Evolutionary conservation across 1,140 invertebrate species (phyloP).

Genomic region (Myzus persicae): DNA sequence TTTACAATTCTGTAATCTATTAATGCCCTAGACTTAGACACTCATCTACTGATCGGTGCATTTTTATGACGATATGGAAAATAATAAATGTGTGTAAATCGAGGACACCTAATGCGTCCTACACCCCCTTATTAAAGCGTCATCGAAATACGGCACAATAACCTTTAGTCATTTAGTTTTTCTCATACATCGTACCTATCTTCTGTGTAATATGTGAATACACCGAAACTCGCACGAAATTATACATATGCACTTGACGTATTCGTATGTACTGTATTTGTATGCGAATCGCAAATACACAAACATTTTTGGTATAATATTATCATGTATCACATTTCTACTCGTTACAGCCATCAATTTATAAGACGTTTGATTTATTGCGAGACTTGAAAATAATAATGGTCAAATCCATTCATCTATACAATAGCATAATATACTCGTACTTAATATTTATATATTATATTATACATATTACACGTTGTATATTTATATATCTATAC

Average conservation of each 20-base stretch:
- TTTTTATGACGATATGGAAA: not conserved
- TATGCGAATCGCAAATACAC: not conserved
- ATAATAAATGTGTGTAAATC: not conserved
- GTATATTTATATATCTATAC: too few species aligned
- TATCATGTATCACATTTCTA: not conserved
- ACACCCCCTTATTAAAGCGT: not conserved
- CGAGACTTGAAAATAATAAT: not conserved
- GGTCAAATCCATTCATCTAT: not conserved
- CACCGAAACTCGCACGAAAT: not conserved
- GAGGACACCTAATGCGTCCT: accelerated
- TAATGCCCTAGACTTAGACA: not conserved
- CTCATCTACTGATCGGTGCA: too few species aligned
- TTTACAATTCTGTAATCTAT: too few species aligned
- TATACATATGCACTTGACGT: not conserved
- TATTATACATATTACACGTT: too few species aligned
- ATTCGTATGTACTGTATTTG: not conserved
- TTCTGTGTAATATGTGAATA: not conserved
- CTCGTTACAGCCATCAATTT: not conserved
- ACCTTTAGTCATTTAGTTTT: not conserved
- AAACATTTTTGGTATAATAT: not conserved
- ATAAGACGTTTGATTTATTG: not conserved
- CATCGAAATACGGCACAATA: not conserved
- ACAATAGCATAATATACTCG: not conserved
- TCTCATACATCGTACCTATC: not conserved
- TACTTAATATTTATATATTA: not conserved